Evolutionary conservation across 2,113 vertebrate species (phyloP).

Genomic region (Thamnaconus septentrionalis): DNA sequence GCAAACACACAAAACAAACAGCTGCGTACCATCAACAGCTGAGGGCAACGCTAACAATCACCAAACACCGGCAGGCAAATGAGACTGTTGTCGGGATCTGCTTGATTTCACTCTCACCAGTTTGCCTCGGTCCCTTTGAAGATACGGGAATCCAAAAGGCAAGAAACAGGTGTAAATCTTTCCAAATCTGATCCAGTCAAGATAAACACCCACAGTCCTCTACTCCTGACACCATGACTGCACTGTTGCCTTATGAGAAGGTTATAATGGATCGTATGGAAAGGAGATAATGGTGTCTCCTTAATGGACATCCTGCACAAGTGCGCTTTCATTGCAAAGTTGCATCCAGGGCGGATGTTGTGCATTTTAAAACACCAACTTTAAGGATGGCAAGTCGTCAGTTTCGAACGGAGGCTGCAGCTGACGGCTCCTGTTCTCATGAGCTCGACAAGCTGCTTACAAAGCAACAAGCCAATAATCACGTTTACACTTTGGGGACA

Average conservation of each 20-base stretch:
- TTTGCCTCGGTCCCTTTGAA: neutral
- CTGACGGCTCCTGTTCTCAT: neutral
- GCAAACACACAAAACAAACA: constrained; percentile 21
- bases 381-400: too few species aligned
- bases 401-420: too few species aligned
- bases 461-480: neutral
- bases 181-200: constrained; percentile 4
- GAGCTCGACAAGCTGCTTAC: neutral
- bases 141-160: neutral
- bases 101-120: constrained; percentile 24
- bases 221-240: neutral
- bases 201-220: constrained; percentile 1
- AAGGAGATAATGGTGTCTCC: neutral
- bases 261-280: neutral
- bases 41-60: constrained; percentile 22
- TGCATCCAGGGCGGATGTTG: neutral
- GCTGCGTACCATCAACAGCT: constrained; percentile 28
- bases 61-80: constrained; percentile 2
- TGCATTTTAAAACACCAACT: neutral
- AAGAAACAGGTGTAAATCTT: constrained; percentile 1
- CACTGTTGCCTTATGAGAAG: neutral
- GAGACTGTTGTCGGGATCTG: constrained; percentile 1
- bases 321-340: neutral
- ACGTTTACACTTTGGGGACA: too few species aligned
- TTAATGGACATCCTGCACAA: neutral